phyloP scores from a whole-genome alignment of 1,140 invertebrate genomes.

The Propsilocerus akamusi region DNA sequence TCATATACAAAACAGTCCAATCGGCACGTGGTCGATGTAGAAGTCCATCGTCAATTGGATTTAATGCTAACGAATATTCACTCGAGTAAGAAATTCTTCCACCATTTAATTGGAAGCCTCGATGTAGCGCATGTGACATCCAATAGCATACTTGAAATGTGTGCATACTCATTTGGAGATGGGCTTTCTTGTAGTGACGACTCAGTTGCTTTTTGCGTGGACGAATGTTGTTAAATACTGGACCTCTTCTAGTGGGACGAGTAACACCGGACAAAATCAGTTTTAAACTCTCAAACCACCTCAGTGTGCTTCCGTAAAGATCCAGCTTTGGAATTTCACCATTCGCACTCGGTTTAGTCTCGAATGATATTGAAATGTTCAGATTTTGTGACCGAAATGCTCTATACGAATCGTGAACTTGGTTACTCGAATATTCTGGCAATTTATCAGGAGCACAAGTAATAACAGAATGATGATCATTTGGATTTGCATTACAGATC shows the following conservation, averaged over 20 bases:
- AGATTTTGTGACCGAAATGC: slow-evolving; percentile 90
- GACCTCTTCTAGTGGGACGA: slow-evolving; percentile 76
- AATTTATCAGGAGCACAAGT: slow-evolving; percentile 92
- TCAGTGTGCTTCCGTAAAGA: slow-evolving; percentile 79
- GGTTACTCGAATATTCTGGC: slow-evolving; percentile 92
- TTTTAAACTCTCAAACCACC: slow-evolving; percentile 92
- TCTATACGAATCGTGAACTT: slow-evolving; percentile 69
- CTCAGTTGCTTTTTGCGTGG: slow-evolving; percentile 80
- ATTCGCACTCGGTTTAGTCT: slow-evolving; percentile 52
- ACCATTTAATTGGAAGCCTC: slow-evolving; percentile 82
- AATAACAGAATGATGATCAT: slow-evolving; percentile 91
- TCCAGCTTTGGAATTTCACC: slow-evolving; percentile 56
- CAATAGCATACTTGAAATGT: slow-evolving; percentile 91
- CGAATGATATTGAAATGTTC: slow-evolving; percentile 72
- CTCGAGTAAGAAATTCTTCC: slow-evolving; percentile 70
- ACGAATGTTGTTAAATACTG: slow-evolving; percentile 66
- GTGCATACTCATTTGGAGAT: slow-evolving; percentile 70
- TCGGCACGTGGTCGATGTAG: slow-evolving; percentile 69
- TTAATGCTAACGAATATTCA: slow-evolving; percentile 59
- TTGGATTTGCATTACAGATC: slow-evolving; percentile 80
- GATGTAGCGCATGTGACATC: slow-evolving; percentile 94
- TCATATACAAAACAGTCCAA: slow-evolving; percentile 87
- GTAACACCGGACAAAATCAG: slow-evolving; percentile 90
- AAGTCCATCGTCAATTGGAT: slow-evolving; percentile 63
- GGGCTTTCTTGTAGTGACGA: slow-evolving; percentile 78